A percentile compares a stretch with the other conserved stretches of the same genome.
These are phyloP conservation scores for Heliothis virescens DNA, from an alignment of 1,140 invertebrate species.

Conservation along the genomic window DNA sequence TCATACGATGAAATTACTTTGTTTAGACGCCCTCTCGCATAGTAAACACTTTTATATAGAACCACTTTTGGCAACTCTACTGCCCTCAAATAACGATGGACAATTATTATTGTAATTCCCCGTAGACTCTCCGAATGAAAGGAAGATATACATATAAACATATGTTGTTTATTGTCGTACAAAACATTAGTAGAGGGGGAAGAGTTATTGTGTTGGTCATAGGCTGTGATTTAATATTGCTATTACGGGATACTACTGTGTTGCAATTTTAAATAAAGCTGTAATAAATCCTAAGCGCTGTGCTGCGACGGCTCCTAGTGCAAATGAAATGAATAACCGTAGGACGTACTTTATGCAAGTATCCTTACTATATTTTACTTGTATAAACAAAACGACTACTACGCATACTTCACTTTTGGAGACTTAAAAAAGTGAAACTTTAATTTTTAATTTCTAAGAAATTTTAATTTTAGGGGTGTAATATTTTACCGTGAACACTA, in stretches of 20 bases:
- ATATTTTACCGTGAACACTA: slow-evolving; percentile 10
- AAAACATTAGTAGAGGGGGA: background rate
- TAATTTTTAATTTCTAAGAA: too few species aligned
- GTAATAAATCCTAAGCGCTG: slow-evolving; percentile 24
- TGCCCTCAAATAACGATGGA: background rate
- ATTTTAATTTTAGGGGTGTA: slow-evolving; percentile 20
- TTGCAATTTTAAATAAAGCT: slow-evolving; percentile 38
- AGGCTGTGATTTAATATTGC: slow-evolving; percentile 25
- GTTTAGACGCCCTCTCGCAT: background rate
- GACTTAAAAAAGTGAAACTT: background rate
- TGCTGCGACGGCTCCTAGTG: slow-evolving; percentile 11
- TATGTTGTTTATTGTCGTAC: slow-evolving; percentile 18
- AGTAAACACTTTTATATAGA: slow-evolving; percentile 1
- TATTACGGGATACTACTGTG: slow-evolving; percentile 1
- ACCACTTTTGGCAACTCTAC: background rate
- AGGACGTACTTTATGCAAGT: background rate
- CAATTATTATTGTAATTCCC: slow-evolving; percentile 11
- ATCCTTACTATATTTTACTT: slow-evolving; percentile 20
- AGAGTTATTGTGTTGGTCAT: slow-evolving; percentile 19
- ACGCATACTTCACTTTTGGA: background rate
- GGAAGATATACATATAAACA: slow-evolving; percentile 3
- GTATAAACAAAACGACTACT: background rate
- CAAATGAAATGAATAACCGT: slow-evolving; percentile 37
- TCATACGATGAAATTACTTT: slow-evolving; percentile 14
- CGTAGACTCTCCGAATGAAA: slow-evolving; percentile 5